Percentiles rank a stretch among this genome's conserved stretches.
Evolutionary conservation across 2,113 vertebrate genomes (phyloP).

Genomic region (Lathamus discolor): DNA sequence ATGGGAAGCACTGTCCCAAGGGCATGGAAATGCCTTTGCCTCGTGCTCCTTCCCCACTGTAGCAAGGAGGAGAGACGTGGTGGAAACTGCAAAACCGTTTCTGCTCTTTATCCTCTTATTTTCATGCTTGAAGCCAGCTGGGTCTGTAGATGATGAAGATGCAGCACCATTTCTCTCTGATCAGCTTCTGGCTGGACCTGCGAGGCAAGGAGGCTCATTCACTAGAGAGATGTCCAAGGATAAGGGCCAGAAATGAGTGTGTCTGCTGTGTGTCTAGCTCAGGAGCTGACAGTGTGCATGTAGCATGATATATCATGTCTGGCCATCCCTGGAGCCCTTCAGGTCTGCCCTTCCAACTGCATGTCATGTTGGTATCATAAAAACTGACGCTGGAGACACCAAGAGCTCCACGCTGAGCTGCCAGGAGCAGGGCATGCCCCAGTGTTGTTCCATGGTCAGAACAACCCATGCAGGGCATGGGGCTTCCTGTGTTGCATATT

Average conservation of each 20-base stretch:
- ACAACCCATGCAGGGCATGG: fast-evolving
- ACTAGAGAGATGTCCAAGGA: not conserved
- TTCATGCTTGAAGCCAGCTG: not conserved
- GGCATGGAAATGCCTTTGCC: not conserved
- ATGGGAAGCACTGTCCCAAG: not conserved
- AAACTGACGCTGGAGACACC: not conserved
- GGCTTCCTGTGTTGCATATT: not conserved
- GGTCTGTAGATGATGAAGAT: not conserved
- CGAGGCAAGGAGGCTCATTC: not conserved
- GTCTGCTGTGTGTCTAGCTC: not conserved
- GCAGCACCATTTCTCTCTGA: not conserved
- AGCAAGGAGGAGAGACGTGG: not conserved
- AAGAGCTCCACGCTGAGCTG: not conserved
- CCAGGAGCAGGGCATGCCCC: not conserved
- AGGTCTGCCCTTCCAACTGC: not conserved
- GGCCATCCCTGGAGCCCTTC: not conserved
- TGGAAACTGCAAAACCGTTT: not conserved
- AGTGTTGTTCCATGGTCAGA: fast-evolving
- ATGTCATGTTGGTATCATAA: fast-evolving
- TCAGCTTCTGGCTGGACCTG: not conserved
- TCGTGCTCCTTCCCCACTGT: not conserved
- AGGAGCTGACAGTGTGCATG: not conserved
- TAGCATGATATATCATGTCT: not conserved
- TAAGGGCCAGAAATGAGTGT: not conserved
- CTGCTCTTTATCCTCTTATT: not conserved